Evolutionary conservation across 2,888 invertebrate genomes (phyloP).

Genomic region (Emmelina monodactyla): DNA sequence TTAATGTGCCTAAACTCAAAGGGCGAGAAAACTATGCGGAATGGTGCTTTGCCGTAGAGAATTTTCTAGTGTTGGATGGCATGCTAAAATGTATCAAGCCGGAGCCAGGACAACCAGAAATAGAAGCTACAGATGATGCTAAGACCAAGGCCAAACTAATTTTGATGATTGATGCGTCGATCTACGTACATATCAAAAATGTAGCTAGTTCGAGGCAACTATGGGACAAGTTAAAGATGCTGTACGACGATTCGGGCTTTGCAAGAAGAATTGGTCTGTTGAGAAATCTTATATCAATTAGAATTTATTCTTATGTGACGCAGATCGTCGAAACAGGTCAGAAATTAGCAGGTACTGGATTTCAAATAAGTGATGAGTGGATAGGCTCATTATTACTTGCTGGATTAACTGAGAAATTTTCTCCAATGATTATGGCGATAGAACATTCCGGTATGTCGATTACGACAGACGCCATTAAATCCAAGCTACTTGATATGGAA

Average conservation of each 20-base stretch:
- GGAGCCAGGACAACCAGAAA: background rate
- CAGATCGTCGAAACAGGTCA: constrained; percentile 7
- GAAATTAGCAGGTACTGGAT: constrained; percentile 5
- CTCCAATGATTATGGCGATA: constrained; percentile 18
- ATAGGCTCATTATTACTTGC: constrained; percentile 15
- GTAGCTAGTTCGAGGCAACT: background rate
- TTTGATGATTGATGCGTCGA: background rate
- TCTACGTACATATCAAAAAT: background rate
- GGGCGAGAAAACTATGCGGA: background rate
- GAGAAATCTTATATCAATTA: constrained; percentile 5
- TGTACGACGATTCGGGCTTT: constrained; percentile 4
- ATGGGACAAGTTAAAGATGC: background rate
- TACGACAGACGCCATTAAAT: constrained; percentile 10
- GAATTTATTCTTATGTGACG: constrained; percentile 4
- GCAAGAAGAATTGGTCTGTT: constrained; percentile 6
- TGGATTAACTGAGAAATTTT: constrained; percentile 15
- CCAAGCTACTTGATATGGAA: constrained; percentile 9
- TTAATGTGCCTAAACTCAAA: too few species aligned
- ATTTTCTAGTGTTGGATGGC: background rate
- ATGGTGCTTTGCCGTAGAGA: background rate
- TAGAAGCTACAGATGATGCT: background rate
- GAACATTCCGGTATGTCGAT: constrained; percentile 12
- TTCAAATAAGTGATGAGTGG: background rate
- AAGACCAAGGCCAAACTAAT: background rate
- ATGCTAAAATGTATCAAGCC: background rate